Evolutionary conservation across 1,140 invertebrate genomes (phyloP), one percentile per base, ranked within the genome.

Genomic region (Sycophila sp.): DNA sequence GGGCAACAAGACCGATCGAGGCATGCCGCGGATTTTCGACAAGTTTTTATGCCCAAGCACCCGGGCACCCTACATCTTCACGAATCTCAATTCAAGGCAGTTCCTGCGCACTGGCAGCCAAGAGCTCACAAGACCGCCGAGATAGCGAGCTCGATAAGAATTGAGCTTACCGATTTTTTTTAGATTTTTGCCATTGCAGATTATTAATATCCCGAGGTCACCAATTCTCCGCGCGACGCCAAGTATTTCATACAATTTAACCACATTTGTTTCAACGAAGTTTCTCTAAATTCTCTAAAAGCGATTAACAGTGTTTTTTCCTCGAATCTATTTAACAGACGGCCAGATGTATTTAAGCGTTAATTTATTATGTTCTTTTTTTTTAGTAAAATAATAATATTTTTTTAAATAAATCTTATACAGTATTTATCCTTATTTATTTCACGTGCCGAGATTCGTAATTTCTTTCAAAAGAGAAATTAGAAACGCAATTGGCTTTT

Each of bases 41-140:
- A 87, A 82, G 34, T 88, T 92, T 69, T 76, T 86, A 11, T 93
- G 92, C 72, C 91, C 91, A 0, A 87, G 85, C 0, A 64, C 77
- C 2, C 72, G 81, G 2, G 81, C 85, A 0, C 92, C 91, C 0
- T 93, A 88, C 78, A 86, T 93, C 49, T 93, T 92, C 76, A 93
- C 92, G 0, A 87, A 87, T 28, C 87, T 88, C 49, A 93, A 93
- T 80, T 88, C 90, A 0, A 85, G 84, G 68, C 77, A 71, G 13
- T 92, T 85, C 80, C 78, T 83, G 2, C 65, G 75, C 40, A 89
- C 85, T 2, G 89, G 89, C 4, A 62, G 47, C 11, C 67, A 69
- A 69, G 53, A 59, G 15, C 4, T 26, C 13, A 15, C 15, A 8
- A 34, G 28, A n/a, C 2, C 8, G 8, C 15, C 17, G 6, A 47